Base-by-base conservation (phyloP, 2,888 invertebrate species). In the Tortricodes alternella region DNA sequence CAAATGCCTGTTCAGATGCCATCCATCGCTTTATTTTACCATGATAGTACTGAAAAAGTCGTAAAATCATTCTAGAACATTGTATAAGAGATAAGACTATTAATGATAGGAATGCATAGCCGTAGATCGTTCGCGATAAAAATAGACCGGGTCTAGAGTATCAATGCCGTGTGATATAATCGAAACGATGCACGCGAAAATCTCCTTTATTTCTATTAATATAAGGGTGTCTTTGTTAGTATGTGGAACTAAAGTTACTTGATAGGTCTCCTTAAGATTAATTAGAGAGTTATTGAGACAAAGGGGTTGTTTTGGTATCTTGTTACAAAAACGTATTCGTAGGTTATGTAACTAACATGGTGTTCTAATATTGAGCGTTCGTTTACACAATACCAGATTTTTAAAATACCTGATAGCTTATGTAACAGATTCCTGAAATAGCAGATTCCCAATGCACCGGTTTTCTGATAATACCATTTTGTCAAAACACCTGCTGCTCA, bases 101-200 rank as follows among this genome's bases (percentile, higher is more conserved):
- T 35, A 19, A 15, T 32, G 41, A 21, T 43, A 48, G 48, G 55
- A 55, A 55, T 49, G 55, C 43, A 35, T 43, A 37, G 27, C 5
- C 43, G 35, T 29, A 48, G 51, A 32, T 51, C 27, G 50, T 27
- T 4, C 35, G 50, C 38, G 50, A 44, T 51, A 21, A 32, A 51
- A 51, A 51, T 50, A 57, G 19, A 18, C 21, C 11, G 11, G 4
- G n/a, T n/a, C 35, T 16, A 43, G 8, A 27, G 48, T 55, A 55
- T 7, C 48, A 49, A 53, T 41, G 41, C 35, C 55, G 35, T n/a
- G 27, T 55, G 48, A 55, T 41, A 43, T 49, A 55, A 55, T 24
- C 19, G 11, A 11, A 6, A 15, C 11, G 44, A 44, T 18, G 37
- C 32, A 6, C 4, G 38, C 11, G 21, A 41, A 8, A 8, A 35